A percentile compares a stretch with the other conserved stretches of the same genome.
phyloP scores from a whole-genome alignment of 1,140 invertebrate species.

The Platorchestia sp. region DNA sequence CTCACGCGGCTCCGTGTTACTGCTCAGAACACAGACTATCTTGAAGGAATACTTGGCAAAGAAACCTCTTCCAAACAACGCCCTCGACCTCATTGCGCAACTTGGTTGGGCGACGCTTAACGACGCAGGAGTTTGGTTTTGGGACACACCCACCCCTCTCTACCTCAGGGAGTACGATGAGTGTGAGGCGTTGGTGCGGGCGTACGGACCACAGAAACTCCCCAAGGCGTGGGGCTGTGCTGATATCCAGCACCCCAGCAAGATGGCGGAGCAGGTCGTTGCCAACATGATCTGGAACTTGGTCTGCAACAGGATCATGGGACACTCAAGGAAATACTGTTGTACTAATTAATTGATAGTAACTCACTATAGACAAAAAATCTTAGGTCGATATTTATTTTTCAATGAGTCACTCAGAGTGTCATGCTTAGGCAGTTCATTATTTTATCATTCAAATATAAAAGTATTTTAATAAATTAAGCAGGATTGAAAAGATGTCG shows the following conservation, averaged over 20 bases:
- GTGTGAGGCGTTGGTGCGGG: slow-evolving; percentile 40
- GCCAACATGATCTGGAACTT: slow-evolving; percentile 64
- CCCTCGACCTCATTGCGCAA: slow-evolving; percentile 61
- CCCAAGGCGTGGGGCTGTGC: slow-evolving; percentile 57
- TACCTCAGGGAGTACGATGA: slow-evolving; percentile 53
- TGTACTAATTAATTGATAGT: background rate
- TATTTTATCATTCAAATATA: background rate
- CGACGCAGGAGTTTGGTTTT: slow-evolving; percentile 57
- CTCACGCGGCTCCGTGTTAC: slow-evolving; percentile 22
- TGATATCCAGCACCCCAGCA: slow-evolving; percentile 61
- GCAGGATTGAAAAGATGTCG: background rate
- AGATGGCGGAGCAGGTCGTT: slow-evolving; percentile 55
- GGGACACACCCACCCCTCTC: slow-evolving; percentile 60
- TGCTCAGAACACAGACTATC: slow-evolving; percentile 56
- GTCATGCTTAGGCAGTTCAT: background rate
- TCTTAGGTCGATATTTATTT: background rate
- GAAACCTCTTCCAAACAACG: slow-evolving; percentile 54
- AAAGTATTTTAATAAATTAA: background rate
- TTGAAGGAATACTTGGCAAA: slow-evolving; percentile 59
- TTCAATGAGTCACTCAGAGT: background rate
- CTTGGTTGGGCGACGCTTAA: slow-evolving; percentile 55
- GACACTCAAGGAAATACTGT: slow-evolving; percentile 2
- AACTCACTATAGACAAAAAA: background rate
- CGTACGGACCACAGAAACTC: background rate
- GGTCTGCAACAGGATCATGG: slow-evolving; percentile 56